phyloP scores from a whole-genome alignment of 2,113 vertebrate species.

The Heptranchias perlo region DNA sequence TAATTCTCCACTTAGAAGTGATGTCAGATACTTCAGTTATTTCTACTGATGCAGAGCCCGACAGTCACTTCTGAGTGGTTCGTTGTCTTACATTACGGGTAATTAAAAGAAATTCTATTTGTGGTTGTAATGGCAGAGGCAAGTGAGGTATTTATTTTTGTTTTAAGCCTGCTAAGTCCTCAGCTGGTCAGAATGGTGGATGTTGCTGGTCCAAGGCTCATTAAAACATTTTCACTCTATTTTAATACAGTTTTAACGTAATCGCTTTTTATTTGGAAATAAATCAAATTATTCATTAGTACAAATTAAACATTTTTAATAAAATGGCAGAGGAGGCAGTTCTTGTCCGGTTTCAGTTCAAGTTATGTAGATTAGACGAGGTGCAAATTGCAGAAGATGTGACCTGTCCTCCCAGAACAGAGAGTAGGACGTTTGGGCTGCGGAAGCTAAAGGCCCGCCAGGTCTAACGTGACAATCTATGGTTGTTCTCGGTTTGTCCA shows the following conservation, averaged over 20 bases:
- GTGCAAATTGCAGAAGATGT: not conserved
- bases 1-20: not conserved
- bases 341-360: not conserved
- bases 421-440: not conserved
- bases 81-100: not conserved
- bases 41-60: not conserved
- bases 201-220: not conserved
- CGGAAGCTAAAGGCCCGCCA: not conserved
- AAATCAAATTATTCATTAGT: not conserved
- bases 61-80: not conserved
- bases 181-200: not conserved
- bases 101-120: not conserved
- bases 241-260: not conserved
- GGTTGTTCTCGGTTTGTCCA: not conserved
- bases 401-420: not conserved
- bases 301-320: not conserved
- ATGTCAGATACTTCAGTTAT: not conserved
- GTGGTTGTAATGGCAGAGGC: not conserved
- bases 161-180: not conserved
- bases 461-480: not conserved
- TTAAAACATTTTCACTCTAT: no score
- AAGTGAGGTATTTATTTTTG: not conserved
- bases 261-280: not conserved
- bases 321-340: not conserved
- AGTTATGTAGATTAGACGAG: not conserved